Evolutionary conservation across 1,140 invertebrate genomes (phyloP), one percentile per base, ranked within the genome.

Genomic region (Atta texana): DNA sequence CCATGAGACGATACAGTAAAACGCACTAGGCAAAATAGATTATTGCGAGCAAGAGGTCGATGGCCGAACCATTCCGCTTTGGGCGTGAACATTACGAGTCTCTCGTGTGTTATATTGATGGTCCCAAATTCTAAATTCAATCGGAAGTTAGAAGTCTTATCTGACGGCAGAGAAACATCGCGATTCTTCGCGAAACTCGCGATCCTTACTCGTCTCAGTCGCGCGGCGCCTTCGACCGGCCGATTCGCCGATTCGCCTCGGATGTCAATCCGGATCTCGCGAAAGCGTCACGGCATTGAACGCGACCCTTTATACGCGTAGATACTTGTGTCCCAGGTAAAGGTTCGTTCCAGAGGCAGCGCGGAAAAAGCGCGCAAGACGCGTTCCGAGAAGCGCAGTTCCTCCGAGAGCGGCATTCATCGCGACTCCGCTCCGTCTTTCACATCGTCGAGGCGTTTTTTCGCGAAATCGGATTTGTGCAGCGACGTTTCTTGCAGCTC

Each of bases 371-470:
- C 69, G 80, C 69, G 80, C 77, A n/a, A 68, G 76, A 49, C 76
- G 61, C 80, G 69, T 84, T 84, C 80, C 80, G 80, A 84, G 69
- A 84, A 84, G 80, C 80, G 69, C 80, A 75, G 69, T 84, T 84
- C 80, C 80, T 84, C 69, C 69, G 68, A 80, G 77, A 69, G 80
- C 80, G 53, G 80, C 80, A 84, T 84, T 84, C 80, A 84, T 84
- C 80, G 80, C 80, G 68, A 74, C 53, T 74, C 34, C 55, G 68
- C 53, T 57, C 57, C 53, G 69, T 75, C 80, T 84, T 84, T 84
- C 80, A 84, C 80, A n/a, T 59, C 80, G 80, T 21, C 55, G 68
- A 39, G 53, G 7, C 14, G 80, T 61, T 84, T 75, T 84, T 84
- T 74, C 69, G 69, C 69, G 69, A 84, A 84, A 84, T 84, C 80